Percentiles rank a stretch among this genome's conserved stretches.
Conservation (phyloP, 2,888 invertebrate species). For the Drosophila emarginata region DNA sequence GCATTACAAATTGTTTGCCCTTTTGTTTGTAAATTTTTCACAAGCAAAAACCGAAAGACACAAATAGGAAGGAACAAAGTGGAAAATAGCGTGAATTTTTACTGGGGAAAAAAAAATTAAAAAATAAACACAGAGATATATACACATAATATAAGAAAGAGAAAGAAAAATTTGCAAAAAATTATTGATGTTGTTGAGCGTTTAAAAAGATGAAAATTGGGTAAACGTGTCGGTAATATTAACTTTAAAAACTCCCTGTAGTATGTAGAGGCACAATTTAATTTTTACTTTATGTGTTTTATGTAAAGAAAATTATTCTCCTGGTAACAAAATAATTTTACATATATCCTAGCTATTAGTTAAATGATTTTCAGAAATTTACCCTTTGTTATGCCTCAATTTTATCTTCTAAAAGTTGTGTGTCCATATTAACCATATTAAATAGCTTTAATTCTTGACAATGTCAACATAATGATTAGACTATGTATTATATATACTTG, state of each 20-base stretch:
- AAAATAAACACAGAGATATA: slow-evolving; percentile 16
- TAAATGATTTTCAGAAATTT: too few relatives aligned
- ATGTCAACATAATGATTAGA: too few relatives aligned
- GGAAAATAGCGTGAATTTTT: slow-evolving; percentile 42
- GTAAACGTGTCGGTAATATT: not conserved
- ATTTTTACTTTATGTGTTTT: too few relatives aligned
- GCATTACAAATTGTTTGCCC: slow-evolving; percentile 28
- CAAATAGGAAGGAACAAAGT: slow-evolving; percentile 14
- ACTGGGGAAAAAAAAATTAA: slow-evolving; percentile 22
- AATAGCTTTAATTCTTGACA: too few relatives aligned
- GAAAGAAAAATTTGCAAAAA: not conserved
- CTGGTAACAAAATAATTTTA: too few relatives aligned
- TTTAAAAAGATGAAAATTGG: slow-evolving; percentile 31
- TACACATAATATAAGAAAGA: not conserved
- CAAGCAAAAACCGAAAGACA: slow-evolving; percentile 16
- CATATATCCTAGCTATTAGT: too few relatives aligned
- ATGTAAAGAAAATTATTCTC: too few relatives aligned
- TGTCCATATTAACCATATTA: too few relatives aligned
- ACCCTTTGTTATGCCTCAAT: too few relatives aligned
- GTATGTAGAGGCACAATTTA: too few relatives aligned
- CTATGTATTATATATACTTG: too few relatives aligned
- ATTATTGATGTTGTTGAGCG: slow-evolving; percentile 11
- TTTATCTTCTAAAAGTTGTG: too few relatives aligned
- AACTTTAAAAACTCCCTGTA: not conserved
- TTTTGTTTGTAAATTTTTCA: slow-evolving; percentile 37